These are phyloP conservation scores for Netelia melanura DNA, from an alignment of 2,888 invertebrate species.

Conservation along the genomic window DNA sequence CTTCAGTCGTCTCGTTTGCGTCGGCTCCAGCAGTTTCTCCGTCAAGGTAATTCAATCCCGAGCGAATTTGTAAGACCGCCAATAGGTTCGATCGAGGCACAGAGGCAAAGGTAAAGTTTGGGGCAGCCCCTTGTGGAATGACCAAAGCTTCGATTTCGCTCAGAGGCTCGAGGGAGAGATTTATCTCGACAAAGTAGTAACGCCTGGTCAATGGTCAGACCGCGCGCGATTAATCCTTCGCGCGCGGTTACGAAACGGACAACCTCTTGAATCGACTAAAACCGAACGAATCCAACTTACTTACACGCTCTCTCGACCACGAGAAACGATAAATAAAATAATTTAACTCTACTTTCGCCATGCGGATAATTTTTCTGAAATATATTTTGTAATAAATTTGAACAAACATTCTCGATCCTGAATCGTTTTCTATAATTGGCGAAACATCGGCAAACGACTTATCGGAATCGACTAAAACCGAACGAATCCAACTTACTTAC, in stretches of 20 bases:
- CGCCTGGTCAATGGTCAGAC: slow-evolving; percentile 48
- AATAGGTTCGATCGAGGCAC: slow-evolving; percentile 33
- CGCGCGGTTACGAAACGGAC: slow-evolving; percentile 34
- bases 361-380: too few relatives aligned
- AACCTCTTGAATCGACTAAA: slow-evolving; percentile 12
- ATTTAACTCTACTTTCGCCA: too few relatives aligned
- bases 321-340: background rate
- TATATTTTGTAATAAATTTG: background rate
- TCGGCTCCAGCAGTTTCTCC: slow-evolving; percentile 81
- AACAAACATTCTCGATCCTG: background rate
- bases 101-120: slow-evolving; percentile 9
- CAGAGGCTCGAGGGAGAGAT: slow-evolving; percentile 21
- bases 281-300: slow-evolving; percentile 39
- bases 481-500: slow-evolving; percentile 26
- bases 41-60: slow-evolving; percentile 78
- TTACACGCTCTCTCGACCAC: background rate
- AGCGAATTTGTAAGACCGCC: slow-evolving; percentile 42
- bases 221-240: slow-evolving; percentile 55
- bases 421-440: background rate
- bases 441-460: background rate
- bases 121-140: background rate
- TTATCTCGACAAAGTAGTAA: slow-evolving; percentile 44
- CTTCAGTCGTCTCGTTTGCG: slow-evolving; percentile 82
- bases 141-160: slow-evolving; percentile 22
- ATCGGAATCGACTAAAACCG: slow-evolving; percentile 19